Base-by-base conservation (phyloP, 1,140 invertebrate genomes). In the Eurosta solidaginis region DNA sequence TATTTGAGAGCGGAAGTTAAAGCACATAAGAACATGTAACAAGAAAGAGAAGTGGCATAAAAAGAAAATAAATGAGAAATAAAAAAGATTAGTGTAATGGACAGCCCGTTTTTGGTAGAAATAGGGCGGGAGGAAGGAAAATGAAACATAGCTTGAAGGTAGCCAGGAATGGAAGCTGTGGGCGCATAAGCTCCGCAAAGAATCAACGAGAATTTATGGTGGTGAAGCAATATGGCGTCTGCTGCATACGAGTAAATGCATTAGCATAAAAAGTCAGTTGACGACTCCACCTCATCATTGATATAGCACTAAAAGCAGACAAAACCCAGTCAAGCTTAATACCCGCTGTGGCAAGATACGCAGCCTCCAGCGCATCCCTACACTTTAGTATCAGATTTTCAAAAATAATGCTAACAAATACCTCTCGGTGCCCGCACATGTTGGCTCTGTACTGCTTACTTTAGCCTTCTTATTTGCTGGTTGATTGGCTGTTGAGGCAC, bases 181-280 rank as follows among this genome's bases (percentile, higher is more conserved):
- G 27, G 27, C 29, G 27, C n/a, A 17, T 63, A 63, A 68, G n/a
- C 7, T 40, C n/a, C 5, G 20, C 1, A 25, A n/a, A 68, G 59
- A 4, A 68, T 42, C n/a, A 68, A 20, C 59, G 6, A 68, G 59
- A 68, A 68, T 68, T 68, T 68, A 68, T 68, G 59, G 33, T 33
- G 40, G 33, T 33, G 22, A 20, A 20, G 9, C 33, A 68, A 68
- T 5, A 68, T 68, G 59, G 59, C 59, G 14, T 29, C 59, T 20
- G 59, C 33, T 22, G 17, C 14, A 33, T 47, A 3, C 45, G n/a
- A 7, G 12, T 17, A 47, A 47, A 47, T 47, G 1, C 45, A 47
- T 17, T 47, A n/a, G 12, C 1, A 14, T 3, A 17, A 17, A 4
- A n/a, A 47, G 45, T n/a, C 45, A 9, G 45, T 47, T 47, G n/a